These are phyloP conservation scores for Ptychobarbus kaznakovi DNA, from an alignment of 2,797 vertebrate genomes.

Conservation along the genomic window DNA sequence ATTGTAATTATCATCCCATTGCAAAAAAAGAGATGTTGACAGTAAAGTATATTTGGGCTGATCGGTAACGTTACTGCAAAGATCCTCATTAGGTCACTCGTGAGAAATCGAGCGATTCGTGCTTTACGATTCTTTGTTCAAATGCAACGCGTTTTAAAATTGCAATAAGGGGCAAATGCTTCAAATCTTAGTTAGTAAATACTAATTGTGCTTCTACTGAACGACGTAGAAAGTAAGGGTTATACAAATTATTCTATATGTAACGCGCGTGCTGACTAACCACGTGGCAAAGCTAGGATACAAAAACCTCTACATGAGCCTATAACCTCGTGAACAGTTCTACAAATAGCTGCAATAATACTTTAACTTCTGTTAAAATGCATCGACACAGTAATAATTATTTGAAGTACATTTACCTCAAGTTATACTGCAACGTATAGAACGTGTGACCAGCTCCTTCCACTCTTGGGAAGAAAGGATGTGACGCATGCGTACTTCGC, in stretches of 20 bases:
- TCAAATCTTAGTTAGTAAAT: not conserved
- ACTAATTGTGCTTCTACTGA: not conserved
- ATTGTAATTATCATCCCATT: not conserved
- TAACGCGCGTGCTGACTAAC: not conserved
- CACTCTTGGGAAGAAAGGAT: not conserved
- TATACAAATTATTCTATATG: not conserved
- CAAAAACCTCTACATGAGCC: not conserved
- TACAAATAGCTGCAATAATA: not conserved
- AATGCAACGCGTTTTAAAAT: not conserved
- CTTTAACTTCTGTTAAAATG: not conserved
- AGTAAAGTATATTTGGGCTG: not conserved
- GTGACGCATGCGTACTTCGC: constrained; percentile 44
- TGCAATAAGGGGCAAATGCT: not conserved
- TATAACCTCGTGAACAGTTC: not conserved
- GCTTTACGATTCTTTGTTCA: not conserved
- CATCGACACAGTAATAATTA: not conserved
- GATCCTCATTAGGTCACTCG: not conserved
- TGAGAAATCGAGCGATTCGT: not conserved
- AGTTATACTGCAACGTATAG: not conserved
- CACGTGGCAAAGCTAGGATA: constrained; percentile 12
- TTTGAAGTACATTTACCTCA: not conserved
- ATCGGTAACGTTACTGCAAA: not conserved
- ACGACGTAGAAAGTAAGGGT: no score
- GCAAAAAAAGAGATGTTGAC: not conserved
- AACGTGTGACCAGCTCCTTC: not conserved